Base-by-base conservation (phyloP, 2,888 invertebrate species). In the Hirtodrosophila cameraria region DNA sequence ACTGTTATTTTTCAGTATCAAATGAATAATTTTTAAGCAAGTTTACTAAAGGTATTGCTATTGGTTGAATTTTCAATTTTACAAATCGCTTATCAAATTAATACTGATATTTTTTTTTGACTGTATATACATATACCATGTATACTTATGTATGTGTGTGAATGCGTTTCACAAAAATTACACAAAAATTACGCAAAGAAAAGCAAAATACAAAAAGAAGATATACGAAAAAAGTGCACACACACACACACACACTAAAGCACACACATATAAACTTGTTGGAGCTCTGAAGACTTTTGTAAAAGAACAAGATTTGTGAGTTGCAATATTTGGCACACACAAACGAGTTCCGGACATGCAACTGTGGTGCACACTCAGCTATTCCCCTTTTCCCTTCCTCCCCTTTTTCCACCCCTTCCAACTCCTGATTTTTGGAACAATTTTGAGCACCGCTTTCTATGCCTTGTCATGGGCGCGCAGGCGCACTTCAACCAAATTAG, bases 281-380 rank as follows among this genome's bases (percentile, higher is more conserved):
- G 61, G 58, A 43, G 38, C 35, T 46, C 16, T 38, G 28, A 31
- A 55, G 52, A 6, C 39, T 45, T 74, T 69, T 69, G 59, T 58
- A 49, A 53, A 53, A 69, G 53, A 83, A 67, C 74, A 78, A 78
- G 84, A 84, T 78, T 84, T 80, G 78, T 77, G 81, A 80, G 81
- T 63, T 69, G 84, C 84, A 84, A 84, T 83, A 75, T 79, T 77
- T 77, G 76, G 73, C 76, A 80, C 84, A 83, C 84, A 78, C 86
- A 79, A 78, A 78, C 85, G 78, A 77, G 78, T 84, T 78, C 79
- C 71, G 72, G 55, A 43, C 71, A 72, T 75, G 84, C 76, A 77
- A 58, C 73, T 61, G 48, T 49, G 49, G 8, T 23, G 28, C 20
- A 16, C 28, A 16, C 30, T 25, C 9, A 3, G 3, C 33, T 23